Evolutionary conservation across 2,888 invertebrate genomes (phyloP), one percentile per base, ranked within the genome.

Genomic region (Agonopterix alstromeriana): DNA sequence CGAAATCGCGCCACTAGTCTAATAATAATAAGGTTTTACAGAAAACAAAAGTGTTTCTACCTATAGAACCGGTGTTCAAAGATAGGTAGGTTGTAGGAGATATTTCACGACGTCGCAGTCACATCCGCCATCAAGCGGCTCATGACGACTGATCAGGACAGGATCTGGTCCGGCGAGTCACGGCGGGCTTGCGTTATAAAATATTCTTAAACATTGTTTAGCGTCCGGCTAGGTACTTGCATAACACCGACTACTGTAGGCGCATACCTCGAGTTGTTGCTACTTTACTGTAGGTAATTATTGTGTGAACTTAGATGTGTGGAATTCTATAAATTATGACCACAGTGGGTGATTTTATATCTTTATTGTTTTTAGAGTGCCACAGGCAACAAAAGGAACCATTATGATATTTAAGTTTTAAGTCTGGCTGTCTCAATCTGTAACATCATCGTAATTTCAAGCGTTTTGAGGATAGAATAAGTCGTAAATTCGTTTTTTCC

Each of bases 211-310:
- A 73, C 77, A 81, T 77, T 83, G 80, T 81, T 73, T 66, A 69
- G 76, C 65, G 79, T 85, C 85, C 83, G 84, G 78, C 78, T 85
- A 55, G 60, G 81, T 84, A 84, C 85, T 38, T 38, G 10, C 38
- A 38, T n/a, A 9, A n/a, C 38, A 38, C 38, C 10, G 38, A 38
- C n/a, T n/a, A 9, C 38, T 38, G 38, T 7, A 27, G 27, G 27
- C 27, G 3, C 38, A 38, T n/a, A 38, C 38, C 38, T 9, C 36
- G 36, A 36, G 36, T 10, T 36, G 7, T 9, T 38, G 8, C 38
- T 38, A 38, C 36, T 17, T 17, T 4, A 17, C 27, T 27, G 27
- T 27, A n/a, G n/a, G n/a, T n/a, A 27, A 27, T 27, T 27, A 27
- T 27, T 27, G 27, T 7, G 27, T 27, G 27, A 27, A 27, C 27